Evolutionary conservation across 2,888 invertebrate genomes (phyloP).

Genomic region (Isoperla grammatica): DNA sequence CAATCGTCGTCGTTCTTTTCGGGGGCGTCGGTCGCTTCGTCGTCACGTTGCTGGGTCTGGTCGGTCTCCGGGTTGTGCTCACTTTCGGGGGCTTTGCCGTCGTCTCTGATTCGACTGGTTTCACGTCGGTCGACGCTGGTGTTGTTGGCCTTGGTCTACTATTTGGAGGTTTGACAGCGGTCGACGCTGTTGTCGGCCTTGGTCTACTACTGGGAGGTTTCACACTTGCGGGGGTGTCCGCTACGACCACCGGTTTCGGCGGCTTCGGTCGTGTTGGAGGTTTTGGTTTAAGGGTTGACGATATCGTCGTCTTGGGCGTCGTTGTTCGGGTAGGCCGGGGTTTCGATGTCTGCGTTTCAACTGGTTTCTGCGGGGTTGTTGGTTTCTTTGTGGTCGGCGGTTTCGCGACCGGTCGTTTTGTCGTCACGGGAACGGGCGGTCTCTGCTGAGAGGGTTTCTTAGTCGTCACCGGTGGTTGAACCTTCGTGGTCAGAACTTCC

Average conservation of each 20-base stretch:
- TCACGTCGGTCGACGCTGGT: neutral
- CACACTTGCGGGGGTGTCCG: slow-evolving; percentile 8
- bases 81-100: neutral
- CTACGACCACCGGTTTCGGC: neutral
- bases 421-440: slow-evolving; percentile 10
- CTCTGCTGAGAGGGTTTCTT: slow-evolving; percentile 14
- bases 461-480: slow-evolving; percentile 31
- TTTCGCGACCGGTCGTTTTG: slow-evolving; percentile 31
- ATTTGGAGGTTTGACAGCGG: neutral
- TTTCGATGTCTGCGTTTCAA: slow-evolving; percentile 33
- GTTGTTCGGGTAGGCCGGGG: slow-evolving; percentile 34
- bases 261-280: neutral
- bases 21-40: slow-evolving; percentile 1
- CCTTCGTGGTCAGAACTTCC: slow-evolving; percentile 33
- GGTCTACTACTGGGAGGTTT: neutral
- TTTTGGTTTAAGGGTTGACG: slow-evolving; percentile 35
- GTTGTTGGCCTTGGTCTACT: neutral
- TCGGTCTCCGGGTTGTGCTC: no score
- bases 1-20: slow-evolving; percentile 37
- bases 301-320: slow-evolving; percentile 38
- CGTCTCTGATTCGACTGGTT: neutral
- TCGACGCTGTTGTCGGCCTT: no score
- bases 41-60: neutral
- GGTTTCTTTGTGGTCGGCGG: slow-evolving; percentile 22
- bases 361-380: slow-evolving; percentile 26